A percentile compares a stretch with the other conserved stretches of the same genome.
Evolutionary conservation across 2,888 invertebrate genomes (phyloP).

Genomic region (Drosophila vallismaia): DNA sequence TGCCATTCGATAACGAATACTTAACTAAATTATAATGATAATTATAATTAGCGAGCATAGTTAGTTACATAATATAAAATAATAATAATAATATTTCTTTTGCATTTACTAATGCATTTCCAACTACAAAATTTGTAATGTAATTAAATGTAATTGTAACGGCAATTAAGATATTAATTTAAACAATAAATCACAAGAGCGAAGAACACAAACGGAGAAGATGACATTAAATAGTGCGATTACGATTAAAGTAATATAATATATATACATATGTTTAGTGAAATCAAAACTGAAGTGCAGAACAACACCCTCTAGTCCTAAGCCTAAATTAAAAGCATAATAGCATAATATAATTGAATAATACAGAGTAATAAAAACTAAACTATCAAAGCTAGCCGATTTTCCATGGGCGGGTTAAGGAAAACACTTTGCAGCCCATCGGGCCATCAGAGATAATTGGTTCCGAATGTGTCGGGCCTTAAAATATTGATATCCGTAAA

Average conservation of each 20-base stretch:
- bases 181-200: conserved; percentile 31
- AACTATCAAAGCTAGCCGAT: conserved; percentile 58
- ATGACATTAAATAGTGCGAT: conserved; percentile 44
- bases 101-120: conserved; percentile 75
- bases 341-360: conserved; percentile 53
- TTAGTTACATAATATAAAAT: conserved; percentile 45
- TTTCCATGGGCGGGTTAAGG: background rate
- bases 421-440: too few species aligned
- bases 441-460: background rate
- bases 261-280: conserved; percentile 40
- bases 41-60: conserved; percentile 41
- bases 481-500: conserved; percentile 37
- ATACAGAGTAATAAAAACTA: conserved; percentile 58
- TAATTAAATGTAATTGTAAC: conserved; percentile 71
- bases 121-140: conserved; percentile 66
- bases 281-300: conserved; percentile 69
- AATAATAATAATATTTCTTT: conserved; percentile 53
- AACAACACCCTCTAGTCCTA: conserved; percentile 65
- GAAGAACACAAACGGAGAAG: conserved; percentile 1
- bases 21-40: conserved; percentile 46
- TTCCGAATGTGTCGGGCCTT: conserved; percentile 3
- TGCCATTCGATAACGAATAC: conserved; percentile 60
- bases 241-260: conserved; percentile 35
- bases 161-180: conserved; percentile 54
- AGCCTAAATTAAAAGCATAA: conserved; percentile 54